These are phyloP conservation scores for Ochlodes sylvanus DNA, from an alignment of 2,888 invertebrate species.

Conservation along the genomic window DNA sequence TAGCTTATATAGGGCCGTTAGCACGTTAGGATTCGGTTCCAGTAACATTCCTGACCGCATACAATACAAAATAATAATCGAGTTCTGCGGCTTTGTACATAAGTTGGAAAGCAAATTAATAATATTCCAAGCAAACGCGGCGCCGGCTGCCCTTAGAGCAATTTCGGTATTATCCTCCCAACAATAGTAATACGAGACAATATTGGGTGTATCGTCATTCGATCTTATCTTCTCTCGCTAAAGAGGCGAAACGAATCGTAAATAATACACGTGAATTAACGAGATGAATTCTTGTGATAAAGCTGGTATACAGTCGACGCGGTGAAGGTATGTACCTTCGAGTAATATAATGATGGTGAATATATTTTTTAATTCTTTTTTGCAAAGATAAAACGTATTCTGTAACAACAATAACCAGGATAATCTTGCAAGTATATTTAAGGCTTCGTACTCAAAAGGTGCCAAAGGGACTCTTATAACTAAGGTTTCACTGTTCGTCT, in stretches of 20 bases:
- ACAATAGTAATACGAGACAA: conserved; percentile 77
- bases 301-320: conserved; percentile 45
- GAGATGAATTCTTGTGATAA: conserved; percentile 66
- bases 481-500: too few relatives aligned
- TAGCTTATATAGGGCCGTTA: too few relatives aligned
- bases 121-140: conserved; percentile 20
- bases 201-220: conserved; percentile 76
- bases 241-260: conserved; percentile 78
- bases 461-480: too few relatives aligned
- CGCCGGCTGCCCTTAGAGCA: conserved; percentile 45
- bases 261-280: conserved; percentile 79
- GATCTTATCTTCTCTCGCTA: conserved; percentile 72
- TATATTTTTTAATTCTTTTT: conserved; percentile 23
- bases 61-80: conserved; percentile 11
- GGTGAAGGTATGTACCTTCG: conserved; percentile 2
- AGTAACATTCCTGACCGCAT: not conserved
- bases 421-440: not conserved
- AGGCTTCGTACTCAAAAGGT: too few relatives aligned
- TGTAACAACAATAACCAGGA: conserved; percentile 22
- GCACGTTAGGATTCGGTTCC: not conserved
- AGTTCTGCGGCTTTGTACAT: conserved; percentile 2
- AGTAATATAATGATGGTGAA: conserved; percentile 23
- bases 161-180: conserved; percentile 60
- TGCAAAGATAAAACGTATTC: conserved; percentile 16
- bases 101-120: conserved; percentile 26